These are phyloP conservation scores for Chloebia gouldiae DNA, from an alignment of 2,113 vertebrate species.

Conservation along the genomic window DNA sequence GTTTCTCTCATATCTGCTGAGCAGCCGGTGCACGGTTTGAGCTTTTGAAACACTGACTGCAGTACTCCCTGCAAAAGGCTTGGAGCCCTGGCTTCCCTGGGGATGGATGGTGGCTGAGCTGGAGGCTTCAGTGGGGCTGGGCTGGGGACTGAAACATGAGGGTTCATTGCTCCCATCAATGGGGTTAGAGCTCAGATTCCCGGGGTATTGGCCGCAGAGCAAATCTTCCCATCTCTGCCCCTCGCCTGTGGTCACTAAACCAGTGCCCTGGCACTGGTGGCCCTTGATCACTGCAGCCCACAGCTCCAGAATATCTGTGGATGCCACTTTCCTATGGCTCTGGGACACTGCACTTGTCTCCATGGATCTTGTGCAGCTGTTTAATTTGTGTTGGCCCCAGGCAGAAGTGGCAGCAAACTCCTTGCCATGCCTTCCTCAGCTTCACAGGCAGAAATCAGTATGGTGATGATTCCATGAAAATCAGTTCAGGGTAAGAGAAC, in stretches of 20 bases:
- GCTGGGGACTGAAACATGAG: not conserved
- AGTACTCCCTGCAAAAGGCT: not conserved
- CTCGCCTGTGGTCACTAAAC: not conserved
- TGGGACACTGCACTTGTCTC: not conserved
- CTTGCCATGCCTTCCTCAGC: not conserved
- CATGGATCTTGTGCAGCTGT: not conserved
- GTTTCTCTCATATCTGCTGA: conserved; percentile 29
- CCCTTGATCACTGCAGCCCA: not conserved
- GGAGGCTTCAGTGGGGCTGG: not conserved
- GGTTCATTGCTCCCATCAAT: not conserved
- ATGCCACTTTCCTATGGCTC: not conserved
- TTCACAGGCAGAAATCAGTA: not conserved
- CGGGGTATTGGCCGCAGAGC: fast-evolving
- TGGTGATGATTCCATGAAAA: not conserved
- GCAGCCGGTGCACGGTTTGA: not conserved
- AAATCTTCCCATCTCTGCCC: not conserved
- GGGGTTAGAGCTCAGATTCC: not conserved
- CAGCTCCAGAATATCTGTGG: not conserved
- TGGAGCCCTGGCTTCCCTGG: not conserved
- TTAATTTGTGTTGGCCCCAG: not conserved
- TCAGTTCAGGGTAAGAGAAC: not conserved
- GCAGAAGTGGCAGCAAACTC: not conserved
- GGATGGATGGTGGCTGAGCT: not conserved
- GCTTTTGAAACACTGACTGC: not conserved
- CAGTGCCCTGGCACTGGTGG: not conserved